These are phyloP conservation scores for Uromys caudimaculatus DNA, from an alignment of 2,797 vertebrate species.

Conservation along the genomic window DNA sequence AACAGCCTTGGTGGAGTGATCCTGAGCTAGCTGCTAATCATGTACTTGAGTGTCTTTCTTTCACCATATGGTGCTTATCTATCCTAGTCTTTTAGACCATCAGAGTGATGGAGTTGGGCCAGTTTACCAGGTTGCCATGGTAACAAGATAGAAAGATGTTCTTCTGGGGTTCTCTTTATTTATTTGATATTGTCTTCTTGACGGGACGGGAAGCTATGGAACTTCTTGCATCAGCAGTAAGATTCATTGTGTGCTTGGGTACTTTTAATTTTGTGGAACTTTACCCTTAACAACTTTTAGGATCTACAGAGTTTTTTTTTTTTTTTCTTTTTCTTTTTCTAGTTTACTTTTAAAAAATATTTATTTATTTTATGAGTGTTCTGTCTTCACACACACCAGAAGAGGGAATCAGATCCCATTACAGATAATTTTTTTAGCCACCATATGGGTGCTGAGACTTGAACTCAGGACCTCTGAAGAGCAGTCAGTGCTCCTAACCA, in stretches of 20 bases:
- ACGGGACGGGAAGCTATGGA: not conserved
- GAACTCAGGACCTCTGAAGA: not conserved
- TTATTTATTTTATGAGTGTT: not conserved
- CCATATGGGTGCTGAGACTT: not conserved
- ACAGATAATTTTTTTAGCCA: not conserved
- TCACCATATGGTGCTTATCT: conserved; percentile 52
- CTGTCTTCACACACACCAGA: not conserved
- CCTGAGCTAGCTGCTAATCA: conserved; percentile 34
- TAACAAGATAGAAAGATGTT: conserved; percentile 33
- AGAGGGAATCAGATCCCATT: not conserved
- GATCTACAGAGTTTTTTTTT: not conserved
- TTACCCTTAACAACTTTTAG: not conserved
- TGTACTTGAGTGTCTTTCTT: conserved; percentile 44
- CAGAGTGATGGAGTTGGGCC: conserved; percentile 3
- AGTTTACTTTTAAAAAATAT: not conserved
- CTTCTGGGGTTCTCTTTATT: conserved; percentile 56
- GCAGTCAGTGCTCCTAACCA: not conserved
- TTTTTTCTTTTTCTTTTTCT: not conserved
- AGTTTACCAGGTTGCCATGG: conserved; percentile 56
- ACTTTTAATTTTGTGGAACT: conserved; percentile 52
- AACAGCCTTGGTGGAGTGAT: not conserved
- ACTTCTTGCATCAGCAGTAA: not conserved
- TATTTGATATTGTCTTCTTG: conserved; percentile 13
- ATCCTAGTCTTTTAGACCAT: conserved; percentile 25
- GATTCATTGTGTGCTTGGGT: conserved; percentile 14